phyloP scores from a whole-genome alignment of 1,140 invertebrate species.

The Nautilus pompilius region DNA sequence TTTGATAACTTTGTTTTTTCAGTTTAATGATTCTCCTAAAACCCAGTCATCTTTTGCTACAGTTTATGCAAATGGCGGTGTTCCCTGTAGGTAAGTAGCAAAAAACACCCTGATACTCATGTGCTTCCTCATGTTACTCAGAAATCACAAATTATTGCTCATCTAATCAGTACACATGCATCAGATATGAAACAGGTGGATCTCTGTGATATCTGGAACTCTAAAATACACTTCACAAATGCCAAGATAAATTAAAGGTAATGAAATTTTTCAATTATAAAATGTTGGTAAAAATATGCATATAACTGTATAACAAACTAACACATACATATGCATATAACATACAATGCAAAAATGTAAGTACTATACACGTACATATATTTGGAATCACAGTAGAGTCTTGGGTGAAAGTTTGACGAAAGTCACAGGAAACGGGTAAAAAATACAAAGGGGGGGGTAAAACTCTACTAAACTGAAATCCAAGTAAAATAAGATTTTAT shows the following conservation, averaged over 20 bases:
- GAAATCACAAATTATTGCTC: background rate
- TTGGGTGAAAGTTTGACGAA: too few species aligned
- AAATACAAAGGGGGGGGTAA: too few species aligned
- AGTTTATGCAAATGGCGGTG: slow-evolving; percentile 48
- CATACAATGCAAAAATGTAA: too few species aligned
- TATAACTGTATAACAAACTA: too few species aligned
- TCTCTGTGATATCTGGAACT: background rate
- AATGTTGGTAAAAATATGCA: too few species aligned
- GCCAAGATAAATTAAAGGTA: background rate
- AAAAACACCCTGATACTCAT: background rate
- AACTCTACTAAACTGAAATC: too few species aligned
- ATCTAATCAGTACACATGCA: background rate
- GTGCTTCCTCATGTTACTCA: background rate
- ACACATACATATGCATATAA: too few species aligned
- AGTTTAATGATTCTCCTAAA: slow-evolving; percentile 35
- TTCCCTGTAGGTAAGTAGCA: slow-evolving; percentile 44
- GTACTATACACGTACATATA: too few species aligned
- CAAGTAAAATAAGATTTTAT: too few species aligned
- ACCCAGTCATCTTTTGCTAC: slow-evolving; percentile 47
- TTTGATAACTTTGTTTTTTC: slow-evolving; percentile 21
- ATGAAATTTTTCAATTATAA: too few species aligned
- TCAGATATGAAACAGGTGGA: background rate
- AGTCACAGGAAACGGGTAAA: too few species aligned
- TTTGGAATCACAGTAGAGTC: too few species aligned
- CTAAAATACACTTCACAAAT: background rate